These are phyloP conservation scores for Rostratula benghalensis DNA, from an alignment of 2,113 vertebrate genomes.

Conservation along the genomic window DNA sequence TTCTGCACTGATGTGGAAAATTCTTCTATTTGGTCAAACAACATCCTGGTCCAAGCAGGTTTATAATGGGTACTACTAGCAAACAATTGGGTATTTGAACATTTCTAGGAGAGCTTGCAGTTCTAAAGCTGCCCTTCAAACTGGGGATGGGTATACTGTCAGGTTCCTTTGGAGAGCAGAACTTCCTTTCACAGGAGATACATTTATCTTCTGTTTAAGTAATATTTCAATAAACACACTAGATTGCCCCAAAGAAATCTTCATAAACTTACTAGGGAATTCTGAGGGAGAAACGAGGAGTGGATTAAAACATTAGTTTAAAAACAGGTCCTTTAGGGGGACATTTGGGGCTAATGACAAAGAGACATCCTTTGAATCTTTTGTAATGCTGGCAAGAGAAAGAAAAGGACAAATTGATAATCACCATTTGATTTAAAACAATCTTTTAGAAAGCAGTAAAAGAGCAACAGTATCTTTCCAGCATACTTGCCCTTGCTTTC, in stretches of 20 bases:
- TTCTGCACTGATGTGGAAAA: background rate
- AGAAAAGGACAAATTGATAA: background rate
- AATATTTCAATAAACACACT: background rate
- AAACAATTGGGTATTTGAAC: background rate
- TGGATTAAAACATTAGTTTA: background rate
- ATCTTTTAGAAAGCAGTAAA: background rate
- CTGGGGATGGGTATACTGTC: background rate
- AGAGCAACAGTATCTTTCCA: background rate
- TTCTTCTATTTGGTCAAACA: background rate
- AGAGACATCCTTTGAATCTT: background rate
- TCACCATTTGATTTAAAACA: background rate
- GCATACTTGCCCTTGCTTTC: background rate
- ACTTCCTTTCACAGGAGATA: background rate
- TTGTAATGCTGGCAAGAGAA: background rate
- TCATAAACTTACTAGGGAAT: background rate
- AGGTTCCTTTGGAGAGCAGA: background rate
- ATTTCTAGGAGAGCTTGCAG: background rate
- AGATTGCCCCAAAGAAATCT: background rate
- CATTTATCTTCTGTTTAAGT: background rate
- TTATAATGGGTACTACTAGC: background rate
- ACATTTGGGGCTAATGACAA: background rate
- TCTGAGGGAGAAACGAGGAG: background rate
- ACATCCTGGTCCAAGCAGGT: background rate
- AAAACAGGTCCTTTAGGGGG: background rate
- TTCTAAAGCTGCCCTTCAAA: background rate